phyloP scores from a whole-genome alignment of 2,797 vertebrate species.

The Chloroceryle amazona region DNA sequence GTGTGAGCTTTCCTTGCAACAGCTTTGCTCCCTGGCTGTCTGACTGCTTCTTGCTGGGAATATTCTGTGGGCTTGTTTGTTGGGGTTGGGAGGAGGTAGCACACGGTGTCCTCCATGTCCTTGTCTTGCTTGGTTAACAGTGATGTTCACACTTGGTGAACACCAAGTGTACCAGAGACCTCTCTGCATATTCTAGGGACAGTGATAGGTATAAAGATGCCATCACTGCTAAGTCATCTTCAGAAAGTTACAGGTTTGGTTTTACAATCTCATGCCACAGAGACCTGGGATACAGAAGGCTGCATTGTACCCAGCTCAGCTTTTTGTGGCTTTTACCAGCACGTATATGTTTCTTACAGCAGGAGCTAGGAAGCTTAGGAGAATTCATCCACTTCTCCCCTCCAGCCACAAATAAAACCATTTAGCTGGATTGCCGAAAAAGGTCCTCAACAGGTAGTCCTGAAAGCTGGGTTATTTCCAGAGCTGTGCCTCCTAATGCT shows the following conservation, averaged over 20 bases:
- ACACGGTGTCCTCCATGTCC: fast-evolving
- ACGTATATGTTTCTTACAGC: background rate
- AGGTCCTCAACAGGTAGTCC: background rate
- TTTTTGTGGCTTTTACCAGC: background rate
- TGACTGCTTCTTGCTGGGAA: background rate
- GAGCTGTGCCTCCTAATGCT: background rate
- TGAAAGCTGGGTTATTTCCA: background rate
- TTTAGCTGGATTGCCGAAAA: background rate
- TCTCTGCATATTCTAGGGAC: fast-evolving
- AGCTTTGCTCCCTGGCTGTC: background rate
- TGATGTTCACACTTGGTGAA: fast-evolving
- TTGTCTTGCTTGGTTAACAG: fast-evolving
- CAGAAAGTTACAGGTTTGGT: background rate
- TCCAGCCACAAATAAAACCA: background rate
- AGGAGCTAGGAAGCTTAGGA: background rate
- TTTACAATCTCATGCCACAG: background rate
- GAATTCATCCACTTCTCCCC: background rate
- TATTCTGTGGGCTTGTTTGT: background rate
- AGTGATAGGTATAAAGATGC: background rate
- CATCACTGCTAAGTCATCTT: background rate
- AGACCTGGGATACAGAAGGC: background rate
- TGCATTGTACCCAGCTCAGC: fast-evolving
- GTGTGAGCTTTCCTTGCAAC: background rate
- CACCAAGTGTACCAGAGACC: background rate
- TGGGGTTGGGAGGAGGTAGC: background rate